Conservation (phyloP, 2,113 vertebrate genomes). For the Colossoma macropomum region DNA sequence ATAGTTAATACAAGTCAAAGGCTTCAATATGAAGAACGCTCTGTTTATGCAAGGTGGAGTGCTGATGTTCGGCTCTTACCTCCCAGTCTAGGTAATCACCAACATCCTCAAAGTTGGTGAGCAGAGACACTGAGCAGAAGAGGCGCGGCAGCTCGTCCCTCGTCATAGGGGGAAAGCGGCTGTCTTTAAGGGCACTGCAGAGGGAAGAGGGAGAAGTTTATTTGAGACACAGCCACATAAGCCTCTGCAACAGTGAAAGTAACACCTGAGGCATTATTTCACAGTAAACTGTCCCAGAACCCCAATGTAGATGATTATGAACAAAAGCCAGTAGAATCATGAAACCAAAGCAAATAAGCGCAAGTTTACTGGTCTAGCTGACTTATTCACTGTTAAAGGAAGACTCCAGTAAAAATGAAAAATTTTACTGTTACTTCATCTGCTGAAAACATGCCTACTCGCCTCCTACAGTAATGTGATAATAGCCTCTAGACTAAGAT, state of each 20-base stretch:
- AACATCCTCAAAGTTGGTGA: constrained; percentile 99
- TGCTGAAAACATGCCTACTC: no score
- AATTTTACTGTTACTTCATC: no score
- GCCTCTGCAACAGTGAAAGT: not conserved
- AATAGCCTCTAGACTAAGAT: no score
- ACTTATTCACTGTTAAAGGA: not conserved
- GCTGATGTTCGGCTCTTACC: constrained; percentile 78
- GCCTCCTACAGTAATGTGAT: no score
- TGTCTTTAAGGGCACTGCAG: constrained; percentile 99
- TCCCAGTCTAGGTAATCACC: constrained; percentile 99
- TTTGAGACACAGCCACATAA: constrained; percentile 9
- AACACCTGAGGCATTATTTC: not conserved
- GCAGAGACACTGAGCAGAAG: constrained; percentile 99
- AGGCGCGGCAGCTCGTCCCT: constrained; percentile 99
- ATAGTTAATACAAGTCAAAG: no score
- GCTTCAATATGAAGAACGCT: no score
- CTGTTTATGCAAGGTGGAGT: no score
- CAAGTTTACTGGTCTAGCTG: not conserved
- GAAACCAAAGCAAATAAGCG: not conserved
- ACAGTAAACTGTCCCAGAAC: not conserved
- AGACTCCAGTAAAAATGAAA: no score
- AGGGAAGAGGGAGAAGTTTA: constrained; percentile 36
- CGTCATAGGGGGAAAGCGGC: constrained; percentile 99
- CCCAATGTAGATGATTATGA: not conserved
- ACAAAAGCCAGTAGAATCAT: not conserved